Percentiles rank a stretch among this genome's conserved stretches.
Evolutionary conservation across 2,888 invertebrate genomes (phyloP).

Genomic region (Hyles lineata): DNA sequence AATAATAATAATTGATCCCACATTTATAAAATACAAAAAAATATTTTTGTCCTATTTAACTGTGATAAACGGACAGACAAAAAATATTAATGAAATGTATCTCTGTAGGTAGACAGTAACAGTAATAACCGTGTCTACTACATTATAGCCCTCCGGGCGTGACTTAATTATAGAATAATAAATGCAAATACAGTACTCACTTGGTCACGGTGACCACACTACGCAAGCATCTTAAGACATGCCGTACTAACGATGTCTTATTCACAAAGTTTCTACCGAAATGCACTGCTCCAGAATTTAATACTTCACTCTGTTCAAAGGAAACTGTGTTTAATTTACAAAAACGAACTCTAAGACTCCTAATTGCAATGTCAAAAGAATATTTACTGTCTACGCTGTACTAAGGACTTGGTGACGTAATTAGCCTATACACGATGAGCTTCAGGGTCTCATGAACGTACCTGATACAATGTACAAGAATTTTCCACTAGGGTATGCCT

Average conservation of each 20-base stretch:
- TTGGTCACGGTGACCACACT: neutral
- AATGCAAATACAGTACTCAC: neutral
- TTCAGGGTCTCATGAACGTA: neutral
- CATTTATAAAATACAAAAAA: no score
- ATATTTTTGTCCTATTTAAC: no score
- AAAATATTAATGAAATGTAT: no score
- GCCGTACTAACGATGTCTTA: conserved; percentile 17
- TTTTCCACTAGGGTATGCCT: no score
- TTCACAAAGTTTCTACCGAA: conserved; percentile 15
- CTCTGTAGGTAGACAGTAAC: no score
- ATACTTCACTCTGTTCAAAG: conserved; percentile 5
- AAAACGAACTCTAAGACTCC: conserved; percentile 4
- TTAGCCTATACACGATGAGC: neutral
- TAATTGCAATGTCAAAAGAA: conserved; percentile 1
- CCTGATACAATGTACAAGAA: neutral
- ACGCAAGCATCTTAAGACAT: conserved; percentile 15
- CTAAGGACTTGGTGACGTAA: neutral
- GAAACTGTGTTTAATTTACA: neutral
- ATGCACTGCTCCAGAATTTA: neutral
- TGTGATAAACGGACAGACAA: no score
- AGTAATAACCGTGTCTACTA: no score
- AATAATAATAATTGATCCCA: no score
- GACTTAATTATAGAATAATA: neutral
- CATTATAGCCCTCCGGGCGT: no score
- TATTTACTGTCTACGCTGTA: neutral